phyloP scores from a whole-genome alignment of 2,113 vertebrate species.

The Otocyon megalotis region DNA sequence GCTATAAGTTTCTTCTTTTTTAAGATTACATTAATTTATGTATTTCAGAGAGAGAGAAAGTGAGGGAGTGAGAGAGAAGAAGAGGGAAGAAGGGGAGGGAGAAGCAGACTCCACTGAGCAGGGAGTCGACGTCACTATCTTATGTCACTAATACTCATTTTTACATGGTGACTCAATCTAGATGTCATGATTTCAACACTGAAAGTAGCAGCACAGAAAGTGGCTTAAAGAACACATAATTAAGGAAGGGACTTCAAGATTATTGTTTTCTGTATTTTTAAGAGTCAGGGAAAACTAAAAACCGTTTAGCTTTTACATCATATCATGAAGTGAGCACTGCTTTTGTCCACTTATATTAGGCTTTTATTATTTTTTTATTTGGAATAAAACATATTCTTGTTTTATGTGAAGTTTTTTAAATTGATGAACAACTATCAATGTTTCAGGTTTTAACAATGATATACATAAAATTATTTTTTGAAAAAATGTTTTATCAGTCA shows the following conservation, averaged over 20 bases:
- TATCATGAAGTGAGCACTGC: background rate
- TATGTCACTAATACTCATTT: background rate
- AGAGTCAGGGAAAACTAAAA: background rate
- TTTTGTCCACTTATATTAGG: background rate
- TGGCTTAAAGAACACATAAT: background rate
- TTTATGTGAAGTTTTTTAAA: background rate
- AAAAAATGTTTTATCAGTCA: background rate
- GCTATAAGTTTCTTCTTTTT: background rate
- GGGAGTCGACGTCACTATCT: background rate
- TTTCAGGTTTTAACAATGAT: background rate
- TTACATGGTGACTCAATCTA: background rate
- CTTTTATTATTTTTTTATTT: constrained; percentile 1
- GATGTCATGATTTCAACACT: background rate
- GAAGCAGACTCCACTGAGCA: no score
- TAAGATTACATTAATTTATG: no score
- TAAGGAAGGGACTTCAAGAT: background rate
- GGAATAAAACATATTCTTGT: background rate
- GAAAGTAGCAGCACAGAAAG: background rate
- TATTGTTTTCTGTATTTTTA: background rate
- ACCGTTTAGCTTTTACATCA: background rate
- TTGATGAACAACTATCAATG: background rate
- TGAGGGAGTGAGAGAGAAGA: no score
- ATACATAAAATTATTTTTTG: background rate
- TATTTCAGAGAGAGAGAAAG: no score
- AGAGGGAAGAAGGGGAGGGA: no score